Evolutionary conservation across 2,113 vertebrate species (phyloP), one percentile per base, ranked within the genome.

Genomic region (Hippocampus guttulatus): DNA sequence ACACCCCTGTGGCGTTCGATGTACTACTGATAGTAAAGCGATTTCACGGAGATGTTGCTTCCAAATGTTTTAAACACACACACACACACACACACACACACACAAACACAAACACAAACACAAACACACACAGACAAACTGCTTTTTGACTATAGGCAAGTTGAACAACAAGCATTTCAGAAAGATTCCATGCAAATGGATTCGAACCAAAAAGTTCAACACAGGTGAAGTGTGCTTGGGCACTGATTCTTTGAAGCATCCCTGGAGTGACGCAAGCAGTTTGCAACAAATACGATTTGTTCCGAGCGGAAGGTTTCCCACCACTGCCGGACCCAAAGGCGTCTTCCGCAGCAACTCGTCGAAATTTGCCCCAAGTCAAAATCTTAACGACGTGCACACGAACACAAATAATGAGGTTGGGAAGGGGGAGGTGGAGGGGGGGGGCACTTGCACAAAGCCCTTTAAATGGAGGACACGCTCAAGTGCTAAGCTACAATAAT

Each of bases 391-490:
- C 79, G 83, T 80, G 85, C 79, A 82, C 65, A 16, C 71, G 73
- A 81, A 81, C 84, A 84, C 81, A 87, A 87, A 90, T 87, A 87
- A 87, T 88, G 84, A 87, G 84, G 81, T 88, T 82, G 80, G 83
- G 77, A 38, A 38, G 33, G 33, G 5, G 3, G 30, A 3, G 4
- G n/a, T n/a, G 30, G 30, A 3, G 30, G 80, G 74, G 75, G 75
- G 78, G 58, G 55, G 11, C 71, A 80, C 81, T 81, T 81, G 58
- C 80, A 86, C 73, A 88, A 78, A 73, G 70, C 38, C 85, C 86
- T 90, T 87, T 88, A 87, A 85, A 90, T 90, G 82, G 81, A 85
- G 88, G 85, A 87, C 82, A 88, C 75, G 78, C 88, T 87, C 85
- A 86, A 83, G 75, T 75, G 79, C 81, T 84, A 81, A 85, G 84